phyloP scores from a whole-genome alignment of 2,888 invertebrate species.

The Seira sanloemensis region DNA sequence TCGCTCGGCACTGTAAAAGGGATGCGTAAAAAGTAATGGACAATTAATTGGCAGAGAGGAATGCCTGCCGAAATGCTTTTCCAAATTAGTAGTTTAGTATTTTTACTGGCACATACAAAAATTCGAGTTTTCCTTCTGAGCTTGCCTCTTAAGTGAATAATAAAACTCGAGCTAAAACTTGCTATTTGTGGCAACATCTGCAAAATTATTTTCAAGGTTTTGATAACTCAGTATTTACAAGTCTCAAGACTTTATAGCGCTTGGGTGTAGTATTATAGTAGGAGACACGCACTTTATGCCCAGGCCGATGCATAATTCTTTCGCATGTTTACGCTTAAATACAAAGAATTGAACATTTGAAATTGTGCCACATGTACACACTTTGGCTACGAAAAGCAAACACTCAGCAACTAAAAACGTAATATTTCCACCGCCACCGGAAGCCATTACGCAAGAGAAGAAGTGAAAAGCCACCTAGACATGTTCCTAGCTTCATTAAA shows the following conservation, averaged over 20 bases:
- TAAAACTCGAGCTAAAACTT: conserved; percentile 12
- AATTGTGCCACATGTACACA: neutral
- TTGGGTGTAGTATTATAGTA: neutral
- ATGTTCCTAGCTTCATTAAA: neutral
- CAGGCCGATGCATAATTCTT: neutral
- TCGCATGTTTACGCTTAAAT: neutral
- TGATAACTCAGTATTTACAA: neutral
- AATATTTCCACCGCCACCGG: neutral
- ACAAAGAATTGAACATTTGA: neutral
- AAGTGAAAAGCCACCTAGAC: too few species aligned
- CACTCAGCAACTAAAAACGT: too few species aligned
- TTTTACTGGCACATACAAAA: conserved; percentile 10
- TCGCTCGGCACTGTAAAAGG: conserved; percentile 43
- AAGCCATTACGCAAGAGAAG: neutral
- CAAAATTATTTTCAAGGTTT: conserved; percentile 36
- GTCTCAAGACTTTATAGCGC: neutral
- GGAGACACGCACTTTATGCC: neutral
- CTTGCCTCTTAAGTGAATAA: neutral
- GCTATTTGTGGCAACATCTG: conserved; percentile 46
- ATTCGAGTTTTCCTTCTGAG: neutral
- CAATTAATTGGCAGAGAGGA: conserved; percentile 56
- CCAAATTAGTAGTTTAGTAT: conserved; percentile 53
- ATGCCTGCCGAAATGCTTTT: conserved; percentile 45
- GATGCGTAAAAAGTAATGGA: conserved; percentile 49
- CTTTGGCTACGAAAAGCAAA: too few species aligned